Conservation (phyloP, 2,797 vertebrate genomes). For the Holocentrus rufus region DNA sequence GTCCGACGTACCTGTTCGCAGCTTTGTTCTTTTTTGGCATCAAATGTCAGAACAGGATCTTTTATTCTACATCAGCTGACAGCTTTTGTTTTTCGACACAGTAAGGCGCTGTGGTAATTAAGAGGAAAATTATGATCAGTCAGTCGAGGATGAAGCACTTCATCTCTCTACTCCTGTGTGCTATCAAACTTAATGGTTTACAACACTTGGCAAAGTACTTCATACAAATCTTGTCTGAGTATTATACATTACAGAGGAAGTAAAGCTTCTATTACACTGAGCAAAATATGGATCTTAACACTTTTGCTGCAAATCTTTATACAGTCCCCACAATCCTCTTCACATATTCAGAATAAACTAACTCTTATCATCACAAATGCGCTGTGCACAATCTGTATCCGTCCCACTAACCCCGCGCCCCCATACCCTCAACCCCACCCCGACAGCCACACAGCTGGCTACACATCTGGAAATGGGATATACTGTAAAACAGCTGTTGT, state of each 20-base stretch:
- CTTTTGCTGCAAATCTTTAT: constrained; percentile 8
- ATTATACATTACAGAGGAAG: too few species aligned
- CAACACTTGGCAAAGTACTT: too few species aligned
- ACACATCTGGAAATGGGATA: constrained; percentile 58
- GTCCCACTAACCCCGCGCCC: not conserved
- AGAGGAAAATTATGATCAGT: not conserved
- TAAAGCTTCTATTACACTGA: not conserved
- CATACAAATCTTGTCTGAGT: too few species aligned
- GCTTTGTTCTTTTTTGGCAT: constrained; percentile 14
- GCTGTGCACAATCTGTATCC: not conserved
- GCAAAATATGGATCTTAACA: not conserved
- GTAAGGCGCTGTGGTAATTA: not conserved
- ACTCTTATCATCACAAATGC: constrained; percentile 16
- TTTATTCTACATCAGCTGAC: not conserved
- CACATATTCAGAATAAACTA: constrained; percentile 7
- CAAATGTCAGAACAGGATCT: not conserved
- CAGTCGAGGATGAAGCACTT: too few species aligned
- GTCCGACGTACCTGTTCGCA: not conserved
- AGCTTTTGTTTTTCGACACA: not conserved
- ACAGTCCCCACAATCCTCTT: not conserved
- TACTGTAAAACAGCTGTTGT: constrained; percentile 55
- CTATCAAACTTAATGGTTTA: too few species aligned
- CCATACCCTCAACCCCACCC: not conserved
- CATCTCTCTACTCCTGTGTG: too few species aligned
- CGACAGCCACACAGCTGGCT: constrained; percentile 40